Conservation (phyloP, 2,113 vertebrate species). For the Perca flavescens region DNA sequence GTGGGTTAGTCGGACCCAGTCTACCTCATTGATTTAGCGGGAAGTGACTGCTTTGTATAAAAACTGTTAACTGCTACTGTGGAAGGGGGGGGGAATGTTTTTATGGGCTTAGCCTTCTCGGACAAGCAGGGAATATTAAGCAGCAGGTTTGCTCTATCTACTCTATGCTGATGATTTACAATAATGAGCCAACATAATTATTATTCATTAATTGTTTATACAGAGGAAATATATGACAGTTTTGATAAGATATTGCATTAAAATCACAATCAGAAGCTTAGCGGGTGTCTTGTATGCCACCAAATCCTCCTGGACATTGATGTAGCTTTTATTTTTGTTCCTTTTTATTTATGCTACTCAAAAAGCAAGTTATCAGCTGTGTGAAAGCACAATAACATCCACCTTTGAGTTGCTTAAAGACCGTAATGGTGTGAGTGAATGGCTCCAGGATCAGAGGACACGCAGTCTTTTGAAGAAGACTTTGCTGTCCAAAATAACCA, state of each 20-base stretch:
- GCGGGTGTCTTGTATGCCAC: conserved; percentile 71
- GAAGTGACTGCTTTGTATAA: conserved; percentile 86
- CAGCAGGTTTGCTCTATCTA: conserved; percentile 87
- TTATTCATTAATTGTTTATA: conserved; percentile 82
- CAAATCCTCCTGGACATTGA: conserved; percentile 74
- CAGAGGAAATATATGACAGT: conserved; percentile 79
- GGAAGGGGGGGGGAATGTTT: conserved; percentile 76
- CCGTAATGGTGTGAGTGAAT: conserved; percentile 50
- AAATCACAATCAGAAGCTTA: conserved; percentile 82
- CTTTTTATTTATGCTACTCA: conserved; percentile 65
- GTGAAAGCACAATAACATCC: conserved; percentile 79
- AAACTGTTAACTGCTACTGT: conserved; percentile 86
- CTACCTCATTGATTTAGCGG: conserved; percentile 89
- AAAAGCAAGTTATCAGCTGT: conserved; percentile 67
- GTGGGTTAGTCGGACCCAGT: conserved; percentile 85
- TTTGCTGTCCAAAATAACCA: conserved; percentile 29
- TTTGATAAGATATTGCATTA: conserved; percentile 83
- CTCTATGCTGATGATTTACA: conserved; percentile 85
- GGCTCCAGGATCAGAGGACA: conserved; percentile 57
- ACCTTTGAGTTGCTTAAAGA: conserved; percentile 52
- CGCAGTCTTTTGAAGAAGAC: conserved; percentile 26
- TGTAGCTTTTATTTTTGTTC: conserved; percentile 65
- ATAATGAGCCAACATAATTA: conserved; percentile 83
- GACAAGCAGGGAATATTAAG: conserved; percentile 87
- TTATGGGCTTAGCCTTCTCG: conserved; percentile 83